Percentiles rank a stretch among this genome's conserved stretches.
These are phyloP conservation scores for Acleris literana DNA, from an alignment of 2,888 invertebrate genomes.

Conservation along the genomic window DNA sequence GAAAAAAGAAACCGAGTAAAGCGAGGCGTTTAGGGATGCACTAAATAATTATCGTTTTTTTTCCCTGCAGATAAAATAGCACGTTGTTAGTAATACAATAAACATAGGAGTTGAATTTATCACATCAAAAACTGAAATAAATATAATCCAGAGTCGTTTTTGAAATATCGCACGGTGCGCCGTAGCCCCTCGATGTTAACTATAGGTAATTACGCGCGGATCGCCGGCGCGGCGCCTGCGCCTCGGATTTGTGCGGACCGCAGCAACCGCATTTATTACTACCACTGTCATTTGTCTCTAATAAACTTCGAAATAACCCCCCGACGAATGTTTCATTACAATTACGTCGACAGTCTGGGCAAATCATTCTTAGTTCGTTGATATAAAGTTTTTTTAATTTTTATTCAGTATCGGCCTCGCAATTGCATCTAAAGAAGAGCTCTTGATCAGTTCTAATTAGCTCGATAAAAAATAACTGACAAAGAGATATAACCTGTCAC, in stretches of 20 bases:
- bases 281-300: slow-evolving; percentile 43
- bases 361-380: background rate
- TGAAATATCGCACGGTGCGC: slow-evolving; percentile 25
- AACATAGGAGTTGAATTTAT: background rate
- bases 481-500: too few relatives aligned
- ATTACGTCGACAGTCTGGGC: slow-evolving; percentile 8
- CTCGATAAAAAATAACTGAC: too few relatives aligned
- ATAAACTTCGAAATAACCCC: slow-evolving; percentile 39
- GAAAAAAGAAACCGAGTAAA: too few relatives aligned
- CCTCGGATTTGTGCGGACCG: slow-evolving; percentile 1
- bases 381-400: background rate
- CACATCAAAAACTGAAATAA: background rate
- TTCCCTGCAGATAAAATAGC: background rate
- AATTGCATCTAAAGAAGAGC: background rate
- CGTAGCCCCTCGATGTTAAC: slow-evolving; percentile 38
- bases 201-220: slow-evolving; percentile 42
- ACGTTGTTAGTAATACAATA: slow-evolving; percentile 1
- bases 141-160: background rate
- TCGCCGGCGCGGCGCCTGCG: slow-evolving; percentile 34
- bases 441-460: background rate
- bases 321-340: slow-evolving; percentile 11
- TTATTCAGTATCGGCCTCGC: background rate
- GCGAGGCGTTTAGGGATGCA: too few relatives aligned
- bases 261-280: background rate
- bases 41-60: background rate